Conservation (phyloP, 2,113 vertebrate species). For the Gopherus flavomarginatus region DNA sequence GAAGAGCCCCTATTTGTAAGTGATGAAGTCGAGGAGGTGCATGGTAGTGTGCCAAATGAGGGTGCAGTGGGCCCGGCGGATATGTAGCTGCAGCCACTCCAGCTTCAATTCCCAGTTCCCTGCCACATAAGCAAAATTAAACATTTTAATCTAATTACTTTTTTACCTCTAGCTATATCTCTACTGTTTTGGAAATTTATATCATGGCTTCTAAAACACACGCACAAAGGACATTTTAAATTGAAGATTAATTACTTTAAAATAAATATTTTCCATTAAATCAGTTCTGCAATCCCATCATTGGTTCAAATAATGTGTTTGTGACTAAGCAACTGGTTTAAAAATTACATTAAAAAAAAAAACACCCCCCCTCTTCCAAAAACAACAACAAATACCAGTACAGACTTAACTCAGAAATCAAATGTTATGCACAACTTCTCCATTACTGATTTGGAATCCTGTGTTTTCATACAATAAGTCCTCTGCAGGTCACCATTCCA, state of each 20-base stretch:
- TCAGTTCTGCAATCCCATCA: neutral
- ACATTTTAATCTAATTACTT: neutral
- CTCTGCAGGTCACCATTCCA: neutral
- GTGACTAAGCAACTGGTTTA: neutral
- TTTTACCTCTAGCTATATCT: neutral
- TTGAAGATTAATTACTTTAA: neutral
- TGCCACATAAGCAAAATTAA: conserved; percentile 66
- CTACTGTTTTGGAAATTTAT: neutral
- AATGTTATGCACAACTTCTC: neutral
- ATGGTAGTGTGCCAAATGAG: conserved; percentile 97
- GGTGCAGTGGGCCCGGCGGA: conserved; percentile 92
- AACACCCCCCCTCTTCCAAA: neutral
- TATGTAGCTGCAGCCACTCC: conserved; percentile 95
- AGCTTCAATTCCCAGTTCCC: conserved; percentile 97
- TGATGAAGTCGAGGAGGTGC: conserved; percentile 96
- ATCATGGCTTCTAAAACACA: neutral
- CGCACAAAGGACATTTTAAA: fast-evolving
- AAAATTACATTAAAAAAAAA: neutral
- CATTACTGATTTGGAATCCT: neutral
- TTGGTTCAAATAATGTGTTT: neutral
- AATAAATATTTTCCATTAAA: neutral
- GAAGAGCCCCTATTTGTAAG: conserved; percentile 89
- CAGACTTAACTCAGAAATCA: neutral
- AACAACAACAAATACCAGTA: neutral
- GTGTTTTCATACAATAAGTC: neutral